Evolutionary conservation across 2,888 invertebrate species (phyloP).

Genomic region (Elysia crispata): DNA sequence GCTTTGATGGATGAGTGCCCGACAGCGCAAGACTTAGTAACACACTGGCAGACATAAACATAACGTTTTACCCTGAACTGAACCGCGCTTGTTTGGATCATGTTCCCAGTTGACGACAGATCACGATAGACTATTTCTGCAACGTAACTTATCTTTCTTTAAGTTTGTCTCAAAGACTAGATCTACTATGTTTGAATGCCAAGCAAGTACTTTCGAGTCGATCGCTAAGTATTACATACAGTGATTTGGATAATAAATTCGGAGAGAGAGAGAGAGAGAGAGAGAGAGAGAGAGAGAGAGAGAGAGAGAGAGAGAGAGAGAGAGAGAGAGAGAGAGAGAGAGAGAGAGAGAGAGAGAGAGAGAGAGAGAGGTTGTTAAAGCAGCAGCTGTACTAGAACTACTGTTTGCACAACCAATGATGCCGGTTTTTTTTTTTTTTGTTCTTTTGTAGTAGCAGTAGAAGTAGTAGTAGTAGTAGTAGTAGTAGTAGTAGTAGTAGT

Average conservation of each 20-base stretch:
- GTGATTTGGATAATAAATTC: neutral
- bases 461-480: too few species aligned
- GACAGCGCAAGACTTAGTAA: too few species aligned
- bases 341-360: constrained; percentile 21
- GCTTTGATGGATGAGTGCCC: too few species aligned
- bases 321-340: constrained; percentile 26
- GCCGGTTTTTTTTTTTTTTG: too few species aligned
- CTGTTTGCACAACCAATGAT: neutral
- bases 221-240: too few species aligned
- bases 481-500: too few species aligned
- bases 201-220: neutral
- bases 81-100: too few species aligned
- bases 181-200: constrained; percentile 5
- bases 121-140: too few species aligned
- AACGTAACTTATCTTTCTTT: neutral
- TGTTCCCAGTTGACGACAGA: neutral
- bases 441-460: too few species aligned
- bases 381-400: neutral
- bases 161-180: neutral
- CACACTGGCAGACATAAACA: too few species aligned
- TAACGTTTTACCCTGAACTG: too few species aligned
- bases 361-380: neutral
- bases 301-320: neutral
- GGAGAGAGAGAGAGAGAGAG: neutral
- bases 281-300: neutral